These are phyloP conservation scores for Aelia acuminata DNA, from an alignment of 2,888 invertebrate species.

Conservation along the genomic window DNA sequence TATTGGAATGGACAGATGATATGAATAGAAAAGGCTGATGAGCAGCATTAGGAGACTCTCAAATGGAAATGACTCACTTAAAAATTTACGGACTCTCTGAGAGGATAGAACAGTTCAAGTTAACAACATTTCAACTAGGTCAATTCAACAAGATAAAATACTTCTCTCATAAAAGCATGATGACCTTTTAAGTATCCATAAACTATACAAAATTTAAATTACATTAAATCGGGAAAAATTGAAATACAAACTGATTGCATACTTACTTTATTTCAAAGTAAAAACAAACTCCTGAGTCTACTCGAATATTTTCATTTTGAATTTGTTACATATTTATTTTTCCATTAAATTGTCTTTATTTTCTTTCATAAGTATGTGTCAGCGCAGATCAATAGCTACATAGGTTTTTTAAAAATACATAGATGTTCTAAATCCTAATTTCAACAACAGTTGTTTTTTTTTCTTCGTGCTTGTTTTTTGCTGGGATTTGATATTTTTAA, in stretches of 20 bases:
- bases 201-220: neutral
- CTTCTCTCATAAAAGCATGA: neutral
- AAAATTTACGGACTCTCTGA: neutral
- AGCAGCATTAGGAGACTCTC: neutral
- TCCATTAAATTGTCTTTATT: no score
- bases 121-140: conserved; percentile 13
- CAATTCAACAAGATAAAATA: conserved; percentile 11
- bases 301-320: no score
- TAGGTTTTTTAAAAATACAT: no score
- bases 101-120: conserved; percentile 10
- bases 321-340: no score
- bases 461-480: no score
- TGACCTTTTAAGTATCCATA: neutral
- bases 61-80: conserved; percentile 22
- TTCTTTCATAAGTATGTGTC: no score
- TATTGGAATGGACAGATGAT: neutral
- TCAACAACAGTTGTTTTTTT: no score
- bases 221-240: neutral
- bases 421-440: no score
- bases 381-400: no score
- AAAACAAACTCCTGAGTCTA: no score
- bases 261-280: no score
- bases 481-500: no score
- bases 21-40: neutral
- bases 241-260: neutral